Conservation (phyloP, 2,888 invertebrate species). For the Melanostoma scalare region DNA sequence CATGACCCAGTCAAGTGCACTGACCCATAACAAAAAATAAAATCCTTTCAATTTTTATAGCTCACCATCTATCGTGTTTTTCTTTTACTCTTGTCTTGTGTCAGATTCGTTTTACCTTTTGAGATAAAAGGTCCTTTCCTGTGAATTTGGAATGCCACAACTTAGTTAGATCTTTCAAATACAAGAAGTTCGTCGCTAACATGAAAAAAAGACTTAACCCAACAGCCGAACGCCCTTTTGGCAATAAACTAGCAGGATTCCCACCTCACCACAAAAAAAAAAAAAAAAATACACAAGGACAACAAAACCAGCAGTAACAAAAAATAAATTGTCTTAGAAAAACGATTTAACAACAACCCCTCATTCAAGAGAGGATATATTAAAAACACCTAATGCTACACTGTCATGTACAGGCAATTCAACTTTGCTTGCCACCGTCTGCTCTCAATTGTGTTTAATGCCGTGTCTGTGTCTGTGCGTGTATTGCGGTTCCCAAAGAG, state of each 20-base stretch:
- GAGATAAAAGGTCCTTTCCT: constrained; percentile 28
- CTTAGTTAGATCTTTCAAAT: constrained; percentile 45
- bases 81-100: not conserved
- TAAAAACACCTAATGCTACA: constrained; percentile 69
- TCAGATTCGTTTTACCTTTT: constrained; percentile 53
- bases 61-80: too few relatives aligned
- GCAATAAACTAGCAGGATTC: constrained; percentile 60
- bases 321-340: constrained; percentile 67
- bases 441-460: constrained; percentile 1
- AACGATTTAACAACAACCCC: constrained; percentile 66
- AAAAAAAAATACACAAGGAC: constrained; percentile 31
- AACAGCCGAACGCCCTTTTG: constrained; percentile 5
- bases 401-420: constrained; percentile 70
- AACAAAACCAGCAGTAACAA: constrained; percentile 29
- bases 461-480: not conserved
- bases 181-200: not conserved
- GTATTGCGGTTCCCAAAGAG: constrained; percentile 26
- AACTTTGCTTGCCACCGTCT: constrained; percentile 44
- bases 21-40: constrained; percentile 57
- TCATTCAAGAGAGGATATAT: constrained; percentile 62
- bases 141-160: constrained; percentile 7
- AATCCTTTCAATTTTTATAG: constrained; percentile 18
- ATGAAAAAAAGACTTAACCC: constrained; percentile 24
- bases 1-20: constrained; percentile 66
- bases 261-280: constrained; percentile 38